These are phyloP conservation scores for Gallinago solitaria DNA, from an alignment of 2,797 vertebrate species.

Conservation along the genomic window DNA sequence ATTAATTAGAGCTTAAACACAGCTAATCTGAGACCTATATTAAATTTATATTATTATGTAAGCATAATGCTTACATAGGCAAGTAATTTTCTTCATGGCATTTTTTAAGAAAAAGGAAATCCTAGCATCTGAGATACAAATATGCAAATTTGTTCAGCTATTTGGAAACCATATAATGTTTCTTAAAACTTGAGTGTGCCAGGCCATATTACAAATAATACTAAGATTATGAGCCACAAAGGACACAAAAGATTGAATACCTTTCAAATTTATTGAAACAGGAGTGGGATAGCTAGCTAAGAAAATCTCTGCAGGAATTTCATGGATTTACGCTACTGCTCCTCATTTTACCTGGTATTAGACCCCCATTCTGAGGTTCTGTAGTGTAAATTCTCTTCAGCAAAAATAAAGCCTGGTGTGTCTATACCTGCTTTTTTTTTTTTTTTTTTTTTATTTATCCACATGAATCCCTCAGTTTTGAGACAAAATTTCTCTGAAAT, in stretches of 20 bases:
- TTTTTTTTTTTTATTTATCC: not conserved
- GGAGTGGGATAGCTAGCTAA: not conserved
- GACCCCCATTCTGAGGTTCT: not conserved
- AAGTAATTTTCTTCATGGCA: not conserved
- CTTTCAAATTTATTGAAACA: not conserved
- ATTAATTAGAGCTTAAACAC: conserved; percentile 56
- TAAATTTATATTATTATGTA: conserved; percentile 46
- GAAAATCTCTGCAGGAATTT: not conserved
- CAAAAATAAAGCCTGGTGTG: not conserved
- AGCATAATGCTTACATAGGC: not conserved
- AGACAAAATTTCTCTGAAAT: not conserved
- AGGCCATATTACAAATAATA: not conserved
- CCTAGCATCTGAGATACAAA: not conserved
- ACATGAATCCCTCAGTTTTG: not conserved
- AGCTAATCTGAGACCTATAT: conserved; percentile 52
- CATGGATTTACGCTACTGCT: not conserved
- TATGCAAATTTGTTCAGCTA: not conserved
- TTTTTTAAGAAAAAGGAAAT: conserved; percentile 21
- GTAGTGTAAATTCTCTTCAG: not conserved
- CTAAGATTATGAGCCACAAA: not conserved
- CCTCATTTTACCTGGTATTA: not conserved
- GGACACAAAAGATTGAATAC: not conserved
- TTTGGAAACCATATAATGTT: not conserved
- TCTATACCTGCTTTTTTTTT: not conserved
- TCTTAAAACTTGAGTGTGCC: not conserved